Percentiles rank a stretch among this genome's conserved stretches.
Evolutionary conservation across 2,113 vertebrate genomes (phyloP).

Genomic region (Jaculus jaculus): DNA sequence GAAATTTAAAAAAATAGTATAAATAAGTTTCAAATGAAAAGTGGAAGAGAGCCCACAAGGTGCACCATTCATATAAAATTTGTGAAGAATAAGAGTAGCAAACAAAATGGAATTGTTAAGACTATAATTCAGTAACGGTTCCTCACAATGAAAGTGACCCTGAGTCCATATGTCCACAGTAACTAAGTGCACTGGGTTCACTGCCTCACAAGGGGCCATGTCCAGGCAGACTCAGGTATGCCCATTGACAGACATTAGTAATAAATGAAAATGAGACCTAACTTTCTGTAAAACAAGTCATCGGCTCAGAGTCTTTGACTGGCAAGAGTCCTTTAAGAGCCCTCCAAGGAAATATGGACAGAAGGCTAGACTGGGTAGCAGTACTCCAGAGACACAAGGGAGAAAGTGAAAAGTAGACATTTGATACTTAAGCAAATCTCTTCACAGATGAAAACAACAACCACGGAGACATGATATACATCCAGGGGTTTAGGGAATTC

Average conservation of each 20-base stretch:
- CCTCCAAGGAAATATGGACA: no score
- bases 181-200: background rate
- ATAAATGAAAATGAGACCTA: background rate
- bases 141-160: background rate
- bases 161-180: background rate
- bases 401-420: background rate
- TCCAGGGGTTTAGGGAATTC: background rate
- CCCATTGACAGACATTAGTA: background rate
- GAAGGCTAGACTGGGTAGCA: background rate
- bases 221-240: background rate
- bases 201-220: background rate
- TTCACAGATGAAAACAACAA: background rate
- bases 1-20: background rate
- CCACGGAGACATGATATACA: background rate
- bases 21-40: background rate
- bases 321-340: background rate
- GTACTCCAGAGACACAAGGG: background rate
- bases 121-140: background rate
- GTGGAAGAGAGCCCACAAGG: background rate
- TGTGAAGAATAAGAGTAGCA: background rate
- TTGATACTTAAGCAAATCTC: background rate
- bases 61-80: background rate
- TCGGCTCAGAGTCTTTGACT: background rate
- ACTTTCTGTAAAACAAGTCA: background rate
- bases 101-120: background rate